Conservation (phyloP, 1,140 invertebrate genomes). For the Neodiprion pinetum region DNA sequence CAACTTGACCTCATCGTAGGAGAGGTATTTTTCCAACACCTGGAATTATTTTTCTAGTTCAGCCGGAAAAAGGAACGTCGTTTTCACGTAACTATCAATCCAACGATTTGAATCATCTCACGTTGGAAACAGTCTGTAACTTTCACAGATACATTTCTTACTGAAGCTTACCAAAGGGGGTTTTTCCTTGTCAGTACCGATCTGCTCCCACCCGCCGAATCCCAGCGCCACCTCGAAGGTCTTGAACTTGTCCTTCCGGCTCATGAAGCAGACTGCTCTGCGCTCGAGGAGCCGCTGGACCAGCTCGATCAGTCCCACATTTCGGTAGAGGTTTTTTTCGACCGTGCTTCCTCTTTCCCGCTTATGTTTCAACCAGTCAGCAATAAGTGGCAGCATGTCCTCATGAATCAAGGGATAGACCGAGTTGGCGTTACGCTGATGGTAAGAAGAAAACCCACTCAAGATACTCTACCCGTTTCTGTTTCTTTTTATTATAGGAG, state of each 20-base stretch:
- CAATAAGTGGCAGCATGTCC: slow-evolving; percentile 18
- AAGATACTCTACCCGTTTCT: neutral
- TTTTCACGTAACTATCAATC: neutral
- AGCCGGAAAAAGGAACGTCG: neutral
- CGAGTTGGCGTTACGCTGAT: slow-evolving; percentile 14
- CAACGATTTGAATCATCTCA: neutral
- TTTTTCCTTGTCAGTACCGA: slow-evolving; percentile 59
- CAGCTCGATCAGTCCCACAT: slow-evolving; percentile 64
- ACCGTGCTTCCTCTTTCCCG: slow-evolving; percentile 53
- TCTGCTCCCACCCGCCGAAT: slow-evolving; percentile 59
- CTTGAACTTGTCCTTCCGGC: slow-evolving; percentile 59
- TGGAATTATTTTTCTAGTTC: slow-evolving; percentile 16
- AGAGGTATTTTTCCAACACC: slow-evolving; percentile 62
- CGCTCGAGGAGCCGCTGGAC: slow-evolving; percentile 66
- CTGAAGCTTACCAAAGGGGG: slow-evolving; percentile 47
- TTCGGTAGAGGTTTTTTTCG: slow-evolving; percentile 65
- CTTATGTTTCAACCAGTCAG: slow-evolving; percentile 15
- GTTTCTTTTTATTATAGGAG: neutral
- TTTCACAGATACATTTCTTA: no score
- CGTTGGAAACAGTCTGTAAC: neutral
- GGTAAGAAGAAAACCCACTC: neutral
- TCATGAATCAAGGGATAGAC: slow-evolving; percentile 20
- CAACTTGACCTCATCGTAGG: slow-evolving; percentile 69
- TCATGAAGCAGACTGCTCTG: slow-evolving; percentile 64
- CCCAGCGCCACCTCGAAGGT: slow-evolving; percentile 61